Conservation (phyloP, 2,797 vertebrate species). For the Poeciliopsis paucimaculata region DNA sequence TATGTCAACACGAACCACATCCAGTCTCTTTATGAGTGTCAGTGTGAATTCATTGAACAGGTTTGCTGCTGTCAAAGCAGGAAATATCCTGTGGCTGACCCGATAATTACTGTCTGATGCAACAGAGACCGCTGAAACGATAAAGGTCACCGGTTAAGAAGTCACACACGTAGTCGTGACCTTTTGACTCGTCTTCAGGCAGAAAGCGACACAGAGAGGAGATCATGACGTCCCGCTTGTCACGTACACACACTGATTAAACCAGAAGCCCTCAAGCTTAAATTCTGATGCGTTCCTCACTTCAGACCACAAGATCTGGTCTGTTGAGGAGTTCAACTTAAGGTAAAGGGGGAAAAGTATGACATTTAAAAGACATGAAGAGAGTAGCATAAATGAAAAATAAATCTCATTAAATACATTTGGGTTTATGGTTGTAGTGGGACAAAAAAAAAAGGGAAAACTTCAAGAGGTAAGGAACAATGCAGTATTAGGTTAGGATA, state of each 20-base stretch:
- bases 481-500: neutral
- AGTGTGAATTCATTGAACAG: constrained; percentile 44
- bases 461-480: neutral
- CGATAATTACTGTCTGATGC: constrained; percentile 53
- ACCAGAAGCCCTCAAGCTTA: constrained; percentile 18
- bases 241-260: constrained; percentile 28
- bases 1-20: constrained; percentile 31
- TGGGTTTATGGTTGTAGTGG: neutral
- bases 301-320: constrained; percentile 12
- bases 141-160: constrained; percentile 28
- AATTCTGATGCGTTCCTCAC: constrained; percentile 28
- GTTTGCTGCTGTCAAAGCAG: constrained; percentile 50
- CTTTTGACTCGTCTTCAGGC: constrained; percentile 23
- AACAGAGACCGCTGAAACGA: constrained; percentile 48
- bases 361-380: neutral
- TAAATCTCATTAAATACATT: neutral
- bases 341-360: constrained; percentile 24
- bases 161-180: constrained; percentile 14
- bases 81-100: constrained; percentile 59
- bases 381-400: neutral
- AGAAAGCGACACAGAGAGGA: constrained; percentile 22
- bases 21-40: constrained; percentile 22
- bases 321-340: constrained; percentile 10
- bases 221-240: constrained; percentile 16
- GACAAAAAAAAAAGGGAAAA: neutral